Percentiles rank a stretch among this genome's conserved stretches.
phyloP scores from a whole-genome alignment of 2,797 vertebrate species.

The Anomalospiza imberbis region DNA sequence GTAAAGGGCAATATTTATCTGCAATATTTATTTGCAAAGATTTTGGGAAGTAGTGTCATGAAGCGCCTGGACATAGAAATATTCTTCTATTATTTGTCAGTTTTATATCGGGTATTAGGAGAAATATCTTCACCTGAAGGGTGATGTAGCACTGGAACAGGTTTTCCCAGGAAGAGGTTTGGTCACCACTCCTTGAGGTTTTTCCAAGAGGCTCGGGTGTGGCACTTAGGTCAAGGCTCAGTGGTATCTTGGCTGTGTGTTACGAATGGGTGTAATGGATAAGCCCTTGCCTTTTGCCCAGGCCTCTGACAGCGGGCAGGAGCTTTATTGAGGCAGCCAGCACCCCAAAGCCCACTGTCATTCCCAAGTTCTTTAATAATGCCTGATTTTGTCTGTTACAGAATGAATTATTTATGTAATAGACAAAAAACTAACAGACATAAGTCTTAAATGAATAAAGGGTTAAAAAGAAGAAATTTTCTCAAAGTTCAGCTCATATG shows the following conservation, averaged over 20 bases:
- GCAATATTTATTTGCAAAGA: not conserved
- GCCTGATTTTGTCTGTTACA: not conserved
- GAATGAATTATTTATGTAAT: not conserved
- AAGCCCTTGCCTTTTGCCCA: not conserved
- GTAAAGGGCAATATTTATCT: not conserved
- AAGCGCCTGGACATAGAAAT: not conserved
- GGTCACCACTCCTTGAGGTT: accelerated
- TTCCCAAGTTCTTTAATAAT: not conserved
- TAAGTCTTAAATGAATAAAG: not conserved
- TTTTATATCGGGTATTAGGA: not conserved
- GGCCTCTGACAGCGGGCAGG: not conserved
- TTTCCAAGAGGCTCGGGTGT: not conserved
- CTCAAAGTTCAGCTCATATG: not conserved
- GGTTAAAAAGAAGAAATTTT: not conserved
- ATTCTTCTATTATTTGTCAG: not conserved
- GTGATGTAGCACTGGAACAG: not conserved
- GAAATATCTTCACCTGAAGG: not conserved
- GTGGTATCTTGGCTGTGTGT: not conserved
- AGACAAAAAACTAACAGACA: not conserved
- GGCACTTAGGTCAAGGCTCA: not conserved
- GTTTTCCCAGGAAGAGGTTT: not conserved
- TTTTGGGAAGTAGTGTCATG: not conserved
- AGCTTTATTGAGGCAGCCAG: not conserved
- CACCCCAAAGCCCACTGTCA: not conserved
- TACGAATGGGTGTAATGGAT: accelerated